phyloP scores from a whole-genome alignment of 2,797 vertebrate species.

The Anableps anableps region DNA sequence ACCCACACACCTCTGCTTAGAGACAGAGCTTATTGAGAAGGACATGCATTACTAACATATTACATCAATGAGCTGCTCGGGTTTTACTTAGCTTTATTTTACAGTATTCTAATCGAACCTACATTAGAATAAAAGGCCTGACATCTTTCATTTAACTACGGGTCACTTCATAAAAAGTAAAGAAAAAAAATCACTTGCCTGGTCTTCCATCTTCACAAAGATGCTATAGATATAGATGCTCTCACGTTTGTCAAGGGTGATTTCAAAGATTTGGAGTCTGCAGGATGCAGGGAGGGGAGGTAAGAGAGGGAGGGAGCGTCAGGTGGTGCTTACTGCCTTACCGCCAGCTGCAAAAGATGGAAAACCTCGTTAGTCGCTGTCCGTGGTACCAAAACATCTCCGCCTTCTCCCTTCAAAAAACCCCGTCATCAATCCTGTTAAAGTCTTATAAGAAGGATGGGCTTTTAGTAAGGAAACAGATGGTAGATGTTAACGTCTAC shows the following conservation, averaged over 20 bases:
- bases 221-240: no score
- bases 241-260: not conserved
- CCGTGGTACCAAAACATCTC: conserved; percentile 48
- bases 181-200: conserved; percentile 43
- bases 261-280: not conserved
- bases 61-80: fast-evolving
- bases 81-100: not conserved
- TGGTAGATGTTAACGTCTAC: not conserved
- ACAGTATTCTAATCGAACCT: not conserved
- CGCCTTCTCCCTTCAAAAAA: fast-evolving
- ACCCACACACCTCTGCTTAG: conserved; percentile 28
- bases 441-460: fast-evolving
- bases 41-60: not conserved
- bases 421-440: not conserved
- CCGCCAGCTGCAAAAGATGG: conserved; percentile 46
- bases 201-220: conserved; percentile 55
- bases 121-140: not conserved
- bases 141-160: not conserved
- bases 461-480: not conserved
- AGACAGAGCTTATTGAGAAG: conserved; percentile 3
- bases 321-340: conserved; percentile 18
- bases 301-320: conserved; percentile 27
- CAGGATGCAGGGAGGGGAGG: conserved; percentile 7
- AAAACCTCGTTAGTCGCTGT: conserved; percentile 52
- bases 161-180: not conserved